Evolutionary conservation across 2,113 vertebrate species (phyloP).

Genomic region (Phyllostomus discolor): DNA sequence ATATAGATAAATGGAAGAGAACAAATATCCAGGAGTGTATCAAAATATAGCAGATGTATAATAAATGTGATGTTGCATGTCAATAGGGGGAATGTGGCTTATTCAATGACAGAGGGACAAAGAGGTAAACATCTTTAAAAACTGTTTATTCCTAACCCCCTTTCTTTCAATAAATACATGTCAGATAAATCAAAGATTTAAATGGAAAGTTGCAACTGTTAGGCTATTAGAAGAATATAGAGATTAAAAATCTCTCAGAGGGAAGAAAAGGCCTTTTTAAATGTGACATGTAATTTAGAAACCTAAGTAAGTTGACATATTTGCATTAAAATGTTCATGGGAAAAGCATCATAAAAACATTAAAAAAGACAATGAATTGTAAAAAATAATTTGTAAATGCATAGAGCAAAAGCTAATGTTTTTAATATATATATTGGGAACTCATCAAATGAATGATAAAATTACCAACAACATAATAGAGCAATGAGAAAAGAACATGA

Average conservation of each 20-base stretch:
- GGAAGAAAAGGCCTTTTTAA: background rate
- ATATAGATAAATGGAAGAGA: background rate
- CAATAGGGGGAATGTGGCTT: background rate
- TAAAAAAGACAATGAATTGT: background rate
- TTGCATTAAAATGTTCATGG: background rate
- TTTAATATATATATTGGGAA: background rate
- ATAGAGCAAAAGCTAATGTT: background rate
- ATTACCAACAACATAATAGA: background rate
- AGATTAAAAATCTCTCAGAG: background rate
- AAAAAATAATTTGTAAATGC: conserved; percentile 6
- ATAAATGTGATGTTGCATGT: background rate
- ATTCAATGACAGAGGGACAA: background rate
- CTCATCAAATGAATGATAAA: conserved; percentile 38
- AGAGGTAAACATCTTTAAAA: background rate
- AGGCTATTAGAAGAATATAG: background rate
- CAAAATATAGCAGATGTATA: background rate
- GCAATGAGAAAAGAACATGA: background rate
- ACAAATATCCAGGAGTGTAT: background rate
- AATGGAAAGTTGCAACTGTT: background rate
- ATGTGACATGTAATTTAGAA: background rate
- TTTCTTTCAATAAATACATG: background rate
- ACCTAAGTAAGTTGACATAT: background rate
- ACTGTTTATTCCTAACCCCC: background rate
- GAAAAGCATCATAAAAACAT: background rate
- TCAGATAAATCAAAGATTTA: background rate